Evolutionary conservation across 1,140 invertebrate species (phyloP).

Genomic region (Platyura marginata): DNA sequence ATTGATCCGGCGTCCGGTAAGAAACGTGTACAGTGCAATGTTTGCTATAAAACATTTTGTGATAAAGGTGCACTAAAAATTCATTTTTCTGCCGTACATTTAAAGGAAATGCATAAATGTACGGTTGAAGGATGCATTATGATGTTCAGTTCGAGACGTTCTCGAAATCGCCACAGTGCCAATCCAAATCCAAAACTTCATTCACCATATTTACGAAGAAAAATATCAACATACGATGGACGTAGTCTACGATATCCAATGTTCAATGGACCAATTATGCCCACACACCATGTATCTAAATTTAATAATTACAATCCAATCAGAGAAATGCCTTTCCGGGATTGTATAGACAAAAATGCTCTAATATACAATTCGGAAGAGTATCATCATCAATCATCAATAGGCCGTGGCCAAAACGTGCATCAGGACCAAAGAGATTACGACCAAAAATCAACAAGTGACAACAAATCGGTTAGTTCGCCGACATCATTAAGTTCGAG

Average conservation of each 20-base stretch:
- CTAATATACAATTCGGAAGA: not conserved
- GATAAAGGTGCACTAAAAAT: conserved; percentile 99
- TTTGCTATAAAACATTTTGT: conserved; percentile 98
- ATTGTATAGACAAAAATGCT: not conserved
- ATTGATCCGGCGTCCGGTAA: conserved; percentile 85
- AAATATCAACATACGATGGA: conserved; percentile 84
- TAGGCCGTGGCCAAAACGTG: no score
- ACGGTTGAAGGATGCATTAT: conserved; percentile 61
- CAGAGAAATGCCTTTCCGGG: not conserved
- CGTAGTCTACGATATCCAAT: conserved; percentile 33
- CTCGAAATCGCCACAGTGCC: conserved; percentile 65
- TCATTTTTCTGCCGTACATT: conserved; percentile 93
- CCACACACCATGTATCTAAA: not conserved
- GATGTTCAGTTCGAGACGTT: conserved; percentile 58
- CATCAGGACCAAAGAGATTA: not conserved
- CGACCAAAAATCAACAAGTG: not conserved
- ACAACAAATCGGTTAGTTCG: not conserved
- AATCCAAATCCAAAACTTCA: conserved; percentile 98
- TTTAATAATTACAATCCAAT: not conserved
- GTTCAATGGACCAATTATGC: not conserved
- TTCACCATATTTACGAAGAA: conserved; percentile 77
- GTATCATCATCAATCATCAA: not conserved
- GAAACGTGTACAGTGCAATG: conserved; percentile 94
- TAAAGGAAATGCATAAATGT: conserved; percentile 59
- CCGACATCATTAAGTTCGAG: not conserved